Conservation (phyloP, 2,113 vertebrate species). For the Pogona vitticeps region DNA sequence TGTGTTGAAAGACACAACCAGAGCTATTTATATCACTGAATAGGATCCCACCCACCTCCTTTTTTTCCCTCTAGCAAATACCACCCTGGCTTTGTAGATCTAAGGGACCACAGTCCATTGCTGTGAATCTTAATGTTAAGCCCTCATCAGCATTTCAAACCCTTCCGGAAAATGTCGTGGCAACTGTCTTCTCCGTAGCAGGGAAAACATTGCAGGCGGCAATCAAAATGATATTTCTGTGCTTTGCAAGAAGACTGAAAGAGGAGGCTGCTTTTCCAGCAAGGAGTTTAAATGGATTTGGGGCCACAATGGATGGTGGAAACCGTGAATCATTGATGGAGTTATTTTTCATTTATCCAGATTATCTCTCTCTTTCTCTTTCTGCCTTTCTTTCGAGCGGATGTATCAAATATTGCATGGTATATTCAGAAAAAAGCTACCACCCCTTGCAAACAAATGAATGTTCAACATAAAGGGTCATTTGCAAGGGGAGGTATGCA, state of each 20-base stretch:
- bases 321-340: conserved; percentile 54
- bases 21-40: conserved; percentile 71
- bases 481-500: too few species aligned
- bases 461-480: too few species aligned
- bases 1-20: conserved; percentile 67
- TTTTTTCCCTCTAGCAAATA: conserved; percentile 63
- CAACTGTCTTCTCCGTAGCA: conserved; percentile 69
- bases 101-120: conserved; percentile 67
- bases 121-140: conserved; percentile 76
- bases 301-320: conserved; percentile 55
- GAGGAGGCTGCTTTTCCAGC: conserved; percentile 46
- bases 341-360: conserved; percentile 55
- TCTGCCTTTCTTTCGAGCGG: background rate
- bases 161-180: conserved; percentile 70
- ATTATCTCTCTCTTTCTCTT: background rate
- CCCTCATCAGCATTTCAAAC: conserved; percentile 76
- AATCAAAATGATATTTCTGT: conserved; percentile 65
- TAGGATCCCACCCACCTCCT: conserved; percentile 28
- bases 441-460: too few species aligned
- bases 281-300: conserved; percentile 61
- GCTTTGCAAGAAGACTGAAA: conserved; percentile 58
- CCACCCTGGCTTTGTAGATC: conserved; percentile 65
- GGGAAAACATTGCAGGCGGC: conserved; percentile 65
- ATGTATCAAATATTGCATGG: conserved; percentile 45
- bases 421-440: too few species aligned